These are phyloP conservation scores for Nerophis lumbriciformis DNA, from an alignment of 2,113 vertebrate genomes.

Conservation along the genomic window DNA sequence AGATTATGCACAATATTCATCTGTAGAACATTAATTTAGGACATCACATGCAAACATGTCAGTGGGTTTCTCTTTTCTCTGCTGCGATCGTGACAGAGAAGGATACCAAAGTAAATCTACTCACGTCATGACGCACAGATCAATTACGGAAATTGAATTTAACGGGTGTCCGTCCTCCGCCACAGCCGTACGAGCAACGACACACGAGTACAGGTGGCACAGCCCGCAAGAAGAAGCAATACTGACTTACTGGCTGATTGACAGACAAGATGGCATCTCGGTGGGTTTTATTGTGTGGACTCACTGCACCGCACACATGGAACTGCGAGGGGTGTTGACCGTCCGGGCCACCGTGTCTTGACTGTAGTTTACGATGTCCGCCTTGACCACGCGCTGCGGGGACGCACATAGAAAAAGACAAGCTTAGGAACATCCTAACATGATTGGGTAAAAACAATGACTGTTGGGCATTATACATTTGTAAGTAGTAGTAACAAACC, in stretches of 20 bases:
- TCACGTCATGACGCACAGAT: neutral
- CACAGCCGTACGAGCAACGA: conserved; percentile 14
- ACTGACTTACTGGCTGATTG: conserved; percentile 41
- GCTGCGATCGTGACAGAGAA: neutral
- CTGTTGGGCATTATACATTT: too few relatives aligned
- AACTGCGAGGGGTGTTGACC: conserved; percentile 86
- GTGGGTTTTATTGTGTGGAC: conserved; percentile 5
- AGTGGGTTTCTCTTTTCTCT: neutral
- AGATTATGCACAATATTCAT: neutral
- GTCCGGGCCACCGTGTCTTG: conserved; percentile 87
- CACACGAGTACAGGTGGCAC: conserved; percentile 32
- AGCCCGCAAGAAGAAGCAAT: conserved; percentile 38
- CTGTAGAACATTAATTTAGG: neutral
- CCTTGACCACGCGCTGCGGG: conserved; percentile 91
- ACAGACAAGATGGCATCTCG: conserved; percentile 22
- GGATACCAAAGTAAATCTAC: neutral
- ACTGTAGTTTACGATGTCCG: conserved; percentile 98
- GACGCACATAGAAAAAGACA: conserved; percentile 14
- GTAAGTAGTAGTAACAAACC: too few relatives aligned
- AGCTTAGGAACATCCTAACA: neutral
- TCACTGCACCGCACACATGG: conserved; percentile 84
- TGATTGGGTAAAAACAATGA: too few relatives aligned
- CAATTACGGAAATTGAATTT: conserved; percentile 28
- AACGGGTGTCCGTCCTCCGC: too few relatives aligned
- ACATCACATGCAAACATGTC: neutral